phyloP scores from a whole-genome alignment of 2,797 vertebrate genomes.

The Emys orbicularis region DNA sequence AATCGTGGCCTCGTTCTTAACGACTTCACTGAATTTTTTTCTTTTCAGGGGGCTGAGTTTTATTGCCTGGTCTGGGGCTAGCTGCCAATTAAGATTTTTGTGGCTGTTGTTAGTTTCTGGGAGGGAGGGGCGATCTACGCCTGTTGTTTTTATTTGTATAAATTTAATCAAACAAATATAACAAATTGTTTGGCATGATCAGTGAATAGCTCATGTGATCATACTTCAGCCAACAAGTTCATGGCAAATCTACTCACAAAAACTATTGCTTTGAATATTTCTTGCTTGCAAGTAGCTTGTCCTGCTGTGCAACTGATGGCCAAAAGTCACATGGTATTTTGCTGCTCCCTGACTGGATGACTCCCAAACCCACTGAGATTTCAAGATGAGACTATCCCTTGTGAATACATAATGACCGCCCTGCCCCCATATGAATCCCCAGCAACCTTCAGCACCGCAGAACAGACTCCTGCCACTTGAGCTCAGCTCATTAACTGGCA shows the following conservation, averaged over 20 bases:
- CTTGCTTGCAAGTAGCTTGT: background rate
- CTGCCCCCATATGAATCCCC: background rate
- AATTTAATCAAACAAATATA: background rate
- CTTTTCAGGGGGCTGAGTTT: background rate
- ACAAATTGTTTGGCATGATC: background rate
- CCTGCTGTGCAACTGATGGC: background rate
- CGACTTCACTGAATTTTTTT: background rate
- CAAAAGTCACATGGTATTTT: background rate
- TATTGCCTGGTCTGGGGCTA: background rate
- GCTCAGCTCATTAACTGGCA: background rate
- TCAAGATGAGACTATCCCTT: background rate
- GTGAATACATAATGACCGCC: background rate
- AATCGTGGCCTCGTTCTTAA: background rate
- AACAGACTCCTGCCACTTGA: slow-evolving; percentile 4
- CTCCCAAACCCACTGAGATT: background rate
- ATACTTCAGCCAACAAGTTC: fast-evolving
- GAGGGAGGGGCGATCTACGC: background rate
- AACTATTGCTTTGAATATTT: background rate
- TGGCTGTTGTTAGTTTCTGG: background rate
- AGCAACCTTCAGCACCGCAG: background rate
- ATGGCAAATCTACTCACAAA: background rate
- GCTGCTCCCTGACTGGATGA: background rate
- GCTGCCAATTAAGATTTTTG: background rate
- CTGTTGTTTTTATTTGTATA: background rate
- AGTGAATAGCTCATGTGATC: background rate